phyloP scores from a whole-genome alignment of 53 echinoderm and acorn worm genomes.

The Henricia sp. region DNA sequence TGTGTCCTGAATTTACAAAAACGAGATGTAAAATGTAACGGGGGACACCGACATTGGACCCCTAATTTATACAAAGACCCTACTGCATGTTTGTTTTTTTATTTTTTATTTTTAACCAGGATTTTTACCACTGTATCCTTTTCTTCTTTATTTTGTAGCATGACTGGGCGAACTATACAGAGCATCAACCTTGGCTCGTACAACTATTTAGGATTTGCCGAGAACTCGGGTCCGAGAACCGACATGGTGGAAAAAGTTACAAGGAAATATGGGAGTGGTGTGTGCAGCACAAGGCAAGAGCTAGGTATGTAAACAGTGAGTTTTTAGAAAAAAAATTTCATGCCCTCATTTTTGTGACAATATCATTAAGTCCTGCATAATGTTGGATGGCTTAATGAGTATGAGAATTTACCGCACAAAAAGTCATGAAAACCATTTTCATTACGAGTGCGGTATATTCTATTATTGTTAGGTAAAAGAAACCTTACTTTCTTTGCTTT shows the following conservation, averaged over 20 bases:
- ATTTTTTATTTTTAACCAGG: neutral
- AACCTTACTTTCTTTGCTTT: too few relatives aligned
- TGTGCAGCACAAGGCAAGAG: constrained; percentile 89
- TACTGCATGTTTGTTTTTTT: neutral
- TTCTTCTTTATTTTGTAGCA: constrained; percentile 48
- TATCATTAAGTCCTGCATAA: neutral
- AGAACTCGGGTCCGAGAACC: constrained; percentile 76
- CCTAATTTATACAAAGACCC: too few relatives aligned
- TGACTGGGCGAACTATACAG: constrained; percentile 64
- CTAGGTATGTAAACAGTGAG: constrained; percentile 79
- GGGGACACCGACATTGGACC: too few relatives aligned
- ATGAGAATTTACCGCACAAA: too few relatives aligned
- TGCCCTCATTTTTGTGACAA: neutral
- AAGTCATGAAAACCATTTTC: too few relatives aligned
- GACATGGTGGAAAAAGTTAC: constrained; percentile 61
- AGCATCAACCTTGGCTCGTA: constrained; percentile 91
- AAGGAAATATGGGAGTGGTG: constrained; percentile 75
- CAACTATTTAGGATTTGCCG: constrained; percentile 96
- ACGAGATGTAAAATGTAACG: too few relatives aligned
- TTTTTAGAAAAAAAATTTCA: too few relatives aligned
- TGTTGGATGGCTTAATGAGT: neutral
- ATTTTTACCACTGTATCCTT: neutral
- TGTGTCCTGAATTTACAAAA: too few relatives aligned
- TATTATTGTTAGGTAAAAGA: too few relatives aligned
- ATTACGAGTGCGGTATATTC: too few relatives aligned